phyloP scores from a whole-genome alignment of 2,888 invertebrate species.

The Parnassius orleans region DNA sequence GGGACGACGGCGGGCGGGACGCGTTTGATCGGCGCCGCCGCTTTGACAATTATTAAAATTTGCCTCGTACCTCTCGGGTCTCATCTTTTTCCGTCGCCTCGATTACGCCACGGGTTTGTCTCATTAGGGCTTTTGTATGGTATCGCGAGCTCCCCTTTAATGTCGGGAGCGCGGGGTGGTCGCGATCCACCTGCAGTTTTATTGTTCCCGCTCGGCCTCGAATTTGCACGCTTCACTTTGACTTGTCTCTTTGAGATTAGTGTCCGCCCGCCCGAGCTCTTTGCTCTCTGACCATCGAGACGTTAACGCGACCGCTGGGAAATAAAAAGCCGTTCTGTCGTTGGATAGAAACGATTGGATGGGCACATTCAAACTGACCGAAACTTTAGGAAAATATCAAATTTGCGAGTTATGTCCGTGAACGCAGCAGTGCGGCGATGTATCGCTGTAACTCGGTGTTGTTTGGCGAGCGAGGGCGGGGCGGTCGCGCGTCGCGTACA shows the following conservation, averaged over 20 bases:
- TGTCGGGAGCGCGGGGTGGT: constrained; percentile 56
- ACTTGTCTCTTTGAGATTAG: constrained; percentile 72
- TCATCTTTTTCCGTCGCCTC: constrained; percentile 80
- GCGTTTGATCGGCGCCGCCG: constrained; percentile 81
- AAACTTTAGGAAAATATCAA: constrained; percentile 17
- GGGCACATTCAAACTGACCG: constrained; percentile 10
- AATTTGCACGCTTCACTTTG: constrained; percentile 79
- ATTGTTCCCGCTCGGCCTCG: constrained; percentile 70
- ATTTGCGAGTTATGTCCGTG: constrained; percentile 12
- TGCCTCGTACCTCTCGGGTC: constrained; percentile 75
- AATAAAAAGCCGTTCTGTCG: constrained; percentile 30
- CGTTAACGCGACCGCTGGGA: constrained; percentile 32
- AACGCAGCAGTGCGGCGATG: constrained; percentile 17
- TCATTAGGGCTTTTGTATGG: constrained; percentile 79
- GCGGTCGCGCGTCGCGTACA: constrained; percentile 50
- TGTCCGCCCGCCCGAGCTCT: constrained; percentile 50
- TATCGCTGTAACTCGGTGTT: constrained; percentile 31
- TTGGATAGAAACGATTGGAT: constrained; percentile 20
- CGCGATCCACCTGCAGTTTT: constrained; percentile 78
- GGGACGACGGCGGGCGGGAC: constrained; percentile 34
- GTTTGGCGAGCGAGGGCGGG: constrained; percentile 34
- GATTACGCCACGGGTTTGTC: constrained; percentile 81
- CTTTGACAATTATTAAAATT: constrained; percentile 83
- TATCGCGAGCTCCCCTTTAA: constrained; percentile 74
- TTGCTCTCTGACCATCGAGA: constrained; percentile 39